These are phyloP conservation scores for Lepas anatifera DNA, from an alignment of 2,888 invertebrate species.

Conservation along the genomic window DNA sequence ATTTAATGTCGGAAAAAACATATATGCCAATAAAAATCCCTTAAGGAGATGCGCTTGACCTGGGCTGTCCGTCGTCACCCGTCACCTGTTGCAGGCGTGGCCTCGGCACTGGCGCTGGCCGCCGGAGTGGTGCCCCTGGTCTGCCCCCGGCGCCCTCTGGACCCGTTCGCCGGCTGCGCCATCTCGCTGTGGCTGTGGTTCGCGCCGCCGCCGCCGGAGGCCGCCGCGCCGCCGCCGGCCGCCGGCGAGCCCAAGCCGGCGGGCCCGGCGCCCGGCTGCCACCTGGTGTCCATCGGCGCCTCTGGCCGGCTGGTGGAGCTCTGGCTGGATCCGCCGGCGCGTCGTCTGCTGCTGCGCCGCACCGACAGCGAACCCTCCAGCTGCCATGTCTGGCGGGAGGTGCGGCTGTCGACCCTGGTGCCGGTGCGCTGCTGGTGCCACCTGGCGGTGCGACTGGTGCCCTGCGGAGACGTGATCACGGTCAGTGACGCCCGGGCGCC, in stretches of 20 bases:
- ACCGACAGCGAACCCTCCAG: neutral
- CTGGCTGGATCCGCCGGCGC: neutral
- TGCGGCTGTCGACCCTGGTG: neutral
- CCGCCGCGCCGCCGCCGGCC: neutral
- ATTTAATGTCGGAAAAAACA: too few relatives aligned
- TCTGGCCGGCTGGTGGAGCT: neutral
- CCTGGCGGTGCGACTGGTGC: neutral
- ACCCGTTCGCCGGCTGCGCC: conserved; percentile 5
- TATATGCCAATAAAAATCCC: too few relatives aligned
- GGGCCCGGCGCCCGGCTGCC: neutral
- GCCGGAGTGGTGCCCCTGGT: neutral
- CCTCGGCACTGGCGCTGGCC: neutral
- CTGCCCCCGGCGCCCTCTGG: neutral
- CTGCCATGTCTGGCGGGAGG: neutral
- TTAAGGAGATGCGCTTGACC: too few relatives aligned
- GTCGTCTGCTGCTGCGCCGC: neutral
- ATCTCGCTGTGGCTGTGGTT: neutral
- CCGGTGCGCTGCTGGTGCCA: neutral
- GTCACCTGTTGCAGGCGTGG: too few relatives aligned
- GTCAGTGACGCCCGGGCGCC: neutral
- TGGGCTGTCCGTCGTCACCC: too few relatives aligned
- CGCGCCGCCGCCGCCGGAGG: neutral
- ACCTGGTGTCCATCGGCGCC: neutral
- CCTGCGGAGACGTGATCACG: neutral
- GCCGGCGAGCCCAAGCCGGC: neutral